Evolutionary conservation across 2,797 vertebrate genomes (phyloP), one percentile per base, ranked within the genome.

Genomic region (Chaetophractus vellerosus): DNA sequence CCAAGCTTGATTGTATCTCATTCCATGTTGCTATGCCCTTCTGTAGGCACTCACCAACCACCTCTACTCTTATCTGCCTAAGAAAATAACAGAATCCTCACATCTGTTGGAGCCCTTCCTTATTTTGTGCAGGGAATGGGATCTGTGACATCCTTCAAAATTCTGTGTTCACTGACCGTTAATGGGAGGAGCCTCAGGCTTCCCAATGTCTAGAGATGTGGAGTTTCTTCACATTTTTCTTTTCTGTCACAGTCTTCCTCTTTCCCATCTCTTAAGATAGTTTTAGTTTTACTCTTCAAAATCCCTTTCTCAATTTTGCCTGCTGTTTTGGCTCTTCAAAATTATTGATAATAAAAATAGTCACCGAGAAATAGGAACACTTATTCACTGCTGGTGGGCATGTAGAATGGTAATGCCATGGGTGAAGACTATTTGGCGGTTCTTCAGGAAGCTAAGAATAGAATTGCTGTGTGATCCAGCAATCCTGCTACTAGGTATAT

Each of bases 281-380:
- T 16, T 66, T 86, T 89, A 41, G 45, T 74, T 89, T 89, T 38
- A 71, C 9, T 61, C 59, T 74, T 78, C 23, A 66, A 84, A 88
- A 79, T 18, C 5, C 2, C 6, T 81, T 16, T 61, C 52, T 91
- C 23, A 7, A 9, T 50, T 89, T 89, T 66, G 3, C 55, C 16
- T 74, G 26, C 36, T 41, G 31, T 7, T 74, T 90, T 14, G 71
- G 41, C 19, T 18, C 1, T 41, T 52, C 21, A 55, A 52, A 19
- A n/a, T 89, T 24, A 72, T 68, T 61, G 55, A 74, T 61, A 63
- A 10, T 16, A 86, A 55, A 36, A 50, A 21, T 8, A 64, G 11
- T 36, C 26, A 15, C 3, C 4, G 10, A 6, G 45, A 45, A 45
- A 45, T 45, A 45, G 45, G 45, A 45, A 45, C 45, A 45, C 45